phyloP scores from a whole-genome alignment of 2,888 invertebrate genomes.

The Noctua comes region DNA sequence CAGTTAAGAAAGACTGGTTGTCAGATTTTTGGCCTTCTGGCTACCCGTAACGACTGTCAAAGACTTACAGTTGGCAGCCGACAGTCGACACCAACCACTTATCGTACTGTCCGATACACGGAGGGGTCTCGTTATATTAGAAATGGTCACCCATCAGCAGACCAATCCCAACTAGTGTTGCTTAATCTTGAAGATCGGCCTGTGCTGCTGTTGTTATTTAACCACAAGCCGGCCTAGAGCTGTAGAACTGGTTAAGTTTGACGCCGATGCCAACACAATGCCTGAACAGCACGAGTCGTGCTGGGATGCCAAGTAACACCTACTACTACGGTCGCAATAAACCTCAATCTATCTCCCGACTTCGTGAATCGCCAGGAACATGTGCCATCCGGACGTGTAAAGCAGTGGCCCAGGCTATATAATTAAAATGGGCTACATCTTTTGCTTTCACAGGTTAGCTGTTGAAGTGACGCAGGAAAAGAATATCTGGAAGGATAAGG shows the following conservation, averaged over 20 bases:
- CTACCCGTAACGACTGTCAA: not conserved
- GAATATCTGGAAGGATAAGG: not conserved
- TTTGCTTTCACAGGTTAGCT: not conserved
- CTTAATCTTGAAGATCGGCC: not conserved
- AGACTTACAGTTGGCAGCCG: not conserved
- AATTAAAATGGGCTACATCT: too few species aligned
- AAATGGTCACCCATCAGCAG: not conserved
- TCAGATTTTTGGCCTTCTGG: not conserved
- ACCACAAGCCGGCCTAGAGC: not conserved
- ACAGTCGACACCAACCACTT: not conserved
- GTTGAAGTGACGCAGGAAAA: not conserved
- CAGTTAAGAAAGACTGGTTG: not conserved
- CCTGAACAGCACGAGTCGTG: not conserved
- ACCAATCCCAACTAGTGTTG: not conserved
- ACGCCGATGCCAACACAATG: not conserved
- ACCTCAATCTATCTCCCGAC: too few species aligned
- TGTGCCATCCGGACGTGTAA: not conserved
- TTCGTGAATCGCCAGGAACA: not conserved
- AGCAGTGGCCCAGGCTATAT: too few species aligned
- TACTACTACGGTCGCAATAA: too few species aligned
- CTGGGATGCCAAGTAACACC: not conserved
- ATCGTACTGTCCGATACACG: not conserved
- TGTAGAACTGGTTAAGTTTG: not conserved
- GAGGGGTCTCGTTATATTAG: not conserved
- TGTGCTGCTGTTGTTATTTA: too few species aligned